Evolutionary conservation across 2,888 invertebrate genomes (phyloP).

Genomic region (Muscina levida): DNA sequence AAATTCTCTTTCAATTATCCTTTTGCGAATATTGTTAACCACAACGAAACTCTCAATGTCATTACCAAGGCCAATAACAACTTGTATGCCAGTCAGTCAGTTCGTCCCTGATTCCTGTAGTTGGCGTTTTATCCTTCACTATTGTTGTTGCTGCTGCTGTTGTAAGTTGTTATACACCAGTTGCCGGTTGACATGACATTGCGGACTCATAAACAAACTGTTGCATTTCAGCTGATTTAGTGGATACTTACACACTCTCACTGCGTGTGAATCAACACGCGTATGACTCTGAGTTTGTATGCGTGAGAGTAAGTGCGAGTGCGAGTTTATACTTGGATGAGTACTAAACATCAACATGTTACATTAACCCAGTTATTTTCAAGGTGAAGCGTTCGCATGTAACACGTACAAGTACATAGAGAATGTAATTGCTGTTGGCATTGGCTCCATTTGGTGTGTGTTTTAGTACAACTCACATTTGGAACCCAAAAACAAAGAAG

Average conservation of each 20-base stretch:
- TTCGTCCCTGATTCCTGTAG: not conserved
- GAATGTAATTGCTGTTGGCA: not conserved
- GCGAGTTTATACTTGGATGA: conserved; percentile 13
- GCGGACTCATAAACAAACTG: conserved; percentile 66
- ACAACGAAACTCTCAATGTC: conserved; percentile 19
- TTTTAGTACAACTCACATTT: conserved; percentile 35
- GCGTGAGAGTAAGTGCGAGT: not conserved
- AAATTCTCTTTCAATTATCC: not conserved
- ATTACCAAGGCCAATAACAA: conserved; percentile 28
- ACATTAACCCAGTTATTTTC: conserved; percentile 66
- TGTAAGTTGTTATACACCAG: not conserved
- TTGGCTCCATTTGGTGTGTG: conserved; percentile 22
- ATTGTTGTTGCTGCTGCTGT: not conserved
- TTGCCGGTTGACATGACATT: conserved; percentile 4
- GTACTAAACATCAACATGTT: conserved; percentile 61
- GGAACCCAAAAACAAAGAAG: conserved; percentile 9
- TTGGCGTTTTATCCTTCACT: not conserved
- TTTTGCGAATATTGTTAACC: too few relatives aligned
- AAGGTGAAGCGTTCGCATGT: conserved; percentile 62
- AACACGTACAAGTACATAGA: conserved; percentile 41
- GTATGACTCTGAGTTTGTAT: not conserved
- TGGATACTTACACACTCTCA: conserved; percentile 9
- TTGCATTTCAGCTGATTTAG: conserved; percentile 68
- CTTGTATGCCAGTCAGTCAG: not conserved
- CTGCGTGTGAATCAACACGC: not conserved